These are phyloP conservation scores for Hemicrepidius hirtus DNA, from an alignment of 2,888 invertebrate genomes.

Conservation along the genomic window DNA sequence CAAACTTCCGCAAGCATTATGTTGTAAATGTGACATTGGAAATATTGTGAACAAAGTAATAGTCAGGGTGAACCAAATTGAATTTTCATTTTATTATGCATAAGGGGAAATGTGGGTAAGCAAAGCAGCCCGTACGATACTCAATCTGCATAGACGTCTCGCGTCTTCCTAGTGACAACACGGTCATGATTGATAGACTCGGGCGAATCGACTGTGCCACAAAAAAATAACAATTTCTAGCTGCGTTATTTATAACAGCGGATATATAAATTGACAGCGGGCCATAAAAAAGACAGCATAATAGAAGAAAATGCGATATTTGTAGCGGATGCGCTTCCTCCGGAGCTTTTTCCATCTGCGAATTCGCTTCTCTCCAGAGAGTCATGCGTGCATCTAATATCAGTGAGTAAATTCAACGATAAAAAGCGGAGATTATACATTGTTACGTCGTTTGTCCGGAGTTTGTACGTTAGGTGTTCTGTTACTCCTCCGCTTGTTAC, in stretches of 20 bases:
- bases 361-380: constrained; percentile 35
- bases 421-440: constrained; percentile 48
- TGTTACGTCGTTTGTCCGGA: constrained; percentile 41
- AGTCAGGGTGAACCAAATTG: constrained; percentile 46
- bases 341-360: constrained; percentile 38
- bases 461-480: constrained; percentile 55
- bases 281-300: constrained; percentile 51
- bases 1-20: too few relatives aligned
- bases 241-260: constrained; percentile 52
- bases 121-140: constrained; percentile 39
- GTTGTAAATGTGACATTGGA: constrained; percentile 9
- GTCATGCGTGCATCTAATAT: constrained; percentile 45
- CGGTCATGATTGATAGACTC: constrained; percentile 55
- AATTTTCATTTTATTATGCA: constrained; percentile 50
- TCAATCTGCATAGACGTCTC: constrained; percentile 55
- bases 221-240: constrained; percentile 51
- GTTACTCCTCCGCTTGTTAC: constrained; percentile 57
- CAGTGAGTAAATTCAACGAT: constrained; percentile 44
- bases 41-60: constrained; percentile 39
- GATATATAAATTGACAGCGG: constrained; percentile 54
- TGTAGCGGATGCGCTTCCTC: constrained; percentile 43
- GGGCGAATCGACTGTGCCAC: constrained; percentile 50
- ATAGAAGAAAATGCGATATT: constrained; percentile 50
- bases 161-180: constrained; percentile 52
- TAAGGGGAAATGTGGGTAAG: constrained; percentile 42